A percentile compares a stretch with the other conserved stretches of the same genome.
phyloP scores from a whole-genome alignment of 2,888 invertebrate species.

The Pristionchus arcanus region DNA sequence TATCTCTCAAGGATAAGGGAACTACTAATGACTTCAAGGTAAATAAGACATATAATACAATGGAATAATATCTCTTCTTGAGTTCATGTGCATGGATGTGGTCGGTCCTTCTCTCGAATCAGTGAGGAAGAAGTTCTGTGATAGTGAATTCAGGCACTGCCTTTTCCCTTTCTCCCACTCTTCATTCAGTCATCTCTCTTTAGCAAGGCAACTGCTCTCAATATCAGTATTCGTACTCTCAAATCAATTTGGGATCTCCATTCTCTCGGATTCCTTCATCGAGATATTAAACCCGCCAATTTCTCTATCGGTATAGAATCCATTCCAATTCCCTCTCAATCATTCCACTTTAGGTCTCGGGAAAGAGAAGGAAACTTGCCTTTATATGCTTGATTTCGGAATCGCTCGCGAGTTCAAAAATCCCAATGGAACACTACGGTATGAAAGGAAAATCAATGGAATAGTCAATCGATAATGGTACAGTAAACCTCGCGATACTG shows the following conservation, averaged over 20 bases:
- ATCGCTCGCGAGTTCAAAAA: constrained; percentile 47
- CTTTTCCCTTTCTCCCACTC: not conserved
- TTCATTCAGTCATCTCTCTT: not conserved
- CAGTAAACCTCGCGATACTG: constrained; percentile 33
- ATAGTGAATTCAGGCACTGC: not conserved
- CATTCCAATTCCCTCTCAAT: not conserved
- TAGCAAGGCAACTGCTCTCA: constrained; percentile 41
- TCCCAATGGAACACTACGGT: constrained; percentile 27
- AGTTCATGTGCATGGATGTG: constrained; percentile 38
- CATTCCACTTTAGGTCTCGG: constrained; percentile 5
- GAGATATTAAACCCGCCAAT: constrained; percentile 45
- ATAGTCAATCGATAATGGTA: not conserved
- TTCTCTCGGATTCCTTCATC: constrained; percentile 41
- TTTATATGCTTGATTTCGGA: constrained; percentile 44
- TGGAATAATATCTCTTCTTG: not conserved
- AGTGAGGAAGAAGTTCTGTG: constrained; percentile 28
- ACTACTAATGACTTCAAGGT: constrained; percentile 48
- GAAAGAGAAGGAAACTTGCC: not conserved
- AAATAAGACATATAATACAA: not conserved
- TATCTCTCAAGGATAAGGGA: constrained; percentile 38
- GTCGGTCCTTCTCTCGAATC: constrained; percentile 45
- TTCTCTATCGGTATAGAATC: constrained; percentile 8
- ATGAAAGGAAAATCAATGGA: no score
- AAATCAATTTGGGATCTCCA: constrained; percentile 40
- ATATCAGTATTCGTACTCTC: constrained; percentile 24